A percentile compares a stretch with the other conserved stretches of the same genome.
phyloP scores from a whole-genome alignment of 2,797 vertebrate genomes.

The Scolopax rusticola region DNA sequence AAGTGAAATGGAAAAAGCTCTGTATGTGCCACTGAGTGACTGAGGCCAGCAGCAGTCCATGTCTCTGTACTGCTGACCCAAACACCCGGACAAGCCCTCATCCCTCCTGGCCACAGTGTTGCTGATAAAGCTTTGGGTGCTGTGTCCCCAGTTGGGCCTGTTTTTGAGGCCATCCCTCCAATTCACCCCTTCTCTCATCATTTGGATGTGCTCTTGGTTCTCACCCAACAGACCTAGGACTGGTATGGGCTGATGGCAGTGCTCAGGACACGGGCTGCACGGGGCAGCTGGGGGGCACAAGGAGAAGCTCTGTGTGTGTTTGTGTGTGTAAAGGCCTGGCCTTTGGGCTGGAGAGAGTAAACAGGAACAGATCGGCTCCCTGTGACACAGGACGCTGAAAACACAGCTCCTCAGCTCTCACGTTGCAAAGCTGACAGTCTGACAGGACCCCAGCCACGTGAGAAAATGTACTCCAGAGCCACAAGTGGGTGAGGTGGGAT shows the following conservation, averaged over 20 bases:
- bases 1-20: conserved; percentile 4
- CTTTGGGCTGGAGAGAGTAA: not conserved
- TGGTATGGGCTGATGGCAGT: not conserved
- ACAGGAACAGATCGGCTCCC: not conserved
- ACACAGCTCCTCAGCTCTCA: not conserved
- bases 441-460: fast-evolving
- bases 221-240: not conserved
- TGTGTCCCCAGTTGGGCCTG: not conserved
- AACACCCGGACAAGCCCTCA: fast-evolving
- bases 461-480: not conserved
- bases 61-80: not conserved
- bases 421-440: fast-evolving
- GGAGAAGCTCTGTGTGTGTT: not conserved
- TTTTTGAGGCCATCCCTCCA: not conserved
- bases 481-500: not conserved
- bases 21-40: not conserved
- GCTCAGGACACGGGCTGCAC: not conserved
- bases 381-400: not conserved
- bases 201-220: not conserved
- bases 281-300: not conserved
- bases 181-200: not conserved
- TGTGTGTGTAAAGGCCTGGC: not conserved
- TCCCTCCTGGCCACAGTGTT: fast-evolving
- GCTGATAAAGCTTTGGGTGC: not conserved
- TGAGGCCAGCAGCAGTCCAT: not conserved